Percentiles rank a stretch among this genome's conserved stretches.
Evolutionary conservation across 2,113 vertebrate genomes (phyloP).

Genomic region (Penelope pileata): DNA sequence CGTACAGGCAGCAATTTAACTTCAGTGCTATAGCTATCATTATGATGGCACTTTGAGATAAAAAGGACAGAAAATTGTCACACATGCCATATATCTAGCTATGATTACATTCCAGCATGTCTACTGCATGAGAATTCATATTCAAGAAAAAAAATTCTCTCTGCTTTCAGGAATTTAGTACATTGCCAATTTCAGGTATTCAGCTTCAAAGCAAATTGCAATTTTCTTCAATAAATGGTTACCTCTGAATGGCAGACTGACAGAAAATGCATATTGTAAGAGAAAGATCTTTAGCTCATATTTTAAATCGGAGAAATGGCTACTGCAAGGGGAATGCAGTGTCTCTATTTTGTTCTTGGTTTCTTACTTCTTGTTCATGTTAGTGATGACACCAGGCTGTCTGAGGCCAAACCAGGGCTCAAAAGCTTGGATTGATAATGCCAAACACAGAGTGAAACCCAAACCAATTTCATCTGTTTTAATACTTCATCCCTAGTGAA

Average conservation of each 20-base stretch:
- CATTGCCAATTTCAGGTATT: background rate
- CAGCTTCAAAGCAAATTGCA: slow-evolving; percentile 1
- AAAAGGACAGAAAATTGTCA: slow-evolving; percentile 38
- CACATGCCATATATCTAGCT: background rate
- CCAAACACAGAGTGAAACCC: background rate
- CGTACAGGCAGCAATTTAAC: slow-evolving; percentile 5
- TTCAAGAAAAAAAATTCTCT: background rate
- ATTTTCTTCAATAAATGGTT: slow-evolving; percentile 17
- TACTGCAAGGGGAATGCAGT: background rate
- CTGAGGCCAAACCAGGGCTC: background rate
- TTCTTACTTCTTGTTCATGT: background rate
- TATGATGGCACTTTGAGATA: background rate
- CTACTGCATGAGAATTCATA: background rate
- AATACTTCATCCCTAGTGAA: background rate
- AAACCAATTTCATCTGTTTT: background rate
- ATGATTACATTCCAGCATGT: background rate
- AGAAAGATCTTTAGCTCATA: background rate
- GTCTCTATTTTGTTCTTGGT: background rate
- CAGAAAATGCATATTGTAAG: background rate
- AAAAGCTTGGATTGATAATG: background rate
- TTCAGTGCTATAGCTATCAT: background rate
- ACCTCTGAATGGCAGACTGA: background rate
- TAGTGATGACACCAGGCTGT: background rate
- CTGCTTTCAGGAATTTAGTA: background rate
- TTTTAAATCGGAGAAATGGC: background rate